Evolutionary conservation across 2,797 vertebrate genomes (phyloP).

Genomic region (Chanos chanos): DNA sequence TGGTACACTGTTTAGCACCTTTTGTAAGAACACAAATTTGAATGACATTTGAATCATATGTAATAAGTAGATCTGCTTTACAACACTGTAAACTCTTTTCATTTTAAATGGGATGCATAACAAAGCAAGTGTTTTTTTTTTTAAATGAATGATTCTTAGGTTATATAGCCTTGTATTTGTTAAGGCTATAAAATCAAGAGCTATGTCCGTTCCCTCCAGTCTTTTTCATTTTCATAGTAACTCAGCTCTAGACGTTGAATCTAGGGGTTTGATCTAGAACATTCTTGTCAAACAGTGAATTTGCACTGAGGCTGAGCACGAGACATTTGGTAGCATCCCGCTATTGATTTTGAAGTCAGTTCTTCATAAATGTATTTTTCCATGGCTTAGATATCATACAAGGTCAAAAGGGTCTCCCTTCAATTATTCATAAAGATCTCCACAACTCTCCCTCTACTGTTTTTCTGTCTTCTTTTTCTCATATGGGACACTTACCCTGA

Average conservation of each 20-base stretch:
- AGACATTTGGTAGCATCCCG: slow-evolving; percentile 23
- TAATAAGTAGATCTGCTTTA: too few species aligned
- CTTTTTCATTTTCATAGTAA: background rate
- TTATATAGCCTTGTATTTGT: background rate
- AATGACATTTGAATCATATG: too few species aligned
- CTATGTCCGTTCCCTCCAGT: too few species aligned
- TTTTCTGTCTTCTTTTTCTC: background rate
- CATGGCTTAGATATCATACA: slow-evolving; percentile 41
- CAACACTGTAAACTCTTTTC: too few species aligned
- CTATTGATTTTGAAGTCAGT: slow-evolving; percentile 44
- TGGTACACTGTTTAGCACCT: too few species aligned
- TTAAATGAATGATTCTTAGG: background rate
- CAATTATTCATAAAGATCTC: slow-evolving; percentile 45
- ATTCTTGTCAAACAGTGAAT: slow-evolving; percentile 15
- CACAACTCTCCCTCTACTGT: slow-evolving; percentile 14
- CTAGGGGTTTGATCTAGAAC: slow-evolving; percentile 28
- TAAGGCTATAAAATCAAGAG: too few species aligned
- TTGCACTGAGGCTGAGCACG: slow-evolving; percentile 17
- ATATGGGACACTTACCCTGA: too few species aligned
- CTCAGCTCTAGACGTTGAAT: too few species aligned
- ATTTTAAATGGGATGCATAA: too few species aligned
- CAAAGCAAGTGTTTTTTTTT: too few species aligned
- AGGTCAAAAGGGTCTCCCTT: slow-evolving; percentile 51
- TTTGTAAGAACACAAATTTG: too few species aligned
- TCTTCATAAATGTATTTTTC: slow-evolving; percentile 29